Base-by-base conservation (phyloP, 2,113 vertebrate genomes). In the Phylloscopus whistleri region DNA sequence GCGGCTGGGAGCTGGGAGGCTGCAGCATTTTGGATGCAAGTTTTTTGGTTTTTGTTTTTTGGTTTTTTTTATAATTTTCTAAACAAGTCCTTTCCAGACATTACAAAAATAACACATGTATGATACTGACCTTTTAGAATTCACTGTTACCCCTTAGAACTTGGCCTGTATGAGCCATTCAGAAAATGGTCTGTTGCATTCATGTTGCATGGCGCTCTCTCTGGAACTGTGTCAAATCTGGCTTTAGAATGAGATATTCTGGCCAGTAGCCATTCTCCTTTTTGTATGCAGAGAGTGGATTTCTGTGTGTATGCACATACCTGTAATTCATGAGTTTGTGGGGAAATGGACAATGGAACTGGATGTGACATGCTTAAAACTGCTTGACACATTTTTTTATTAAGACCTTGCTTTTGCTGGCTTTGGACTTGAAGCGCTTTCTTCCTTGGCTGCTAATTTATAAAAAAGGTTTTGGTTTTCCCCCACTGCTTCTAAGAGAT, bases 321-420 rank as follows among this genome's bases (percentile, higher is more conserved):
- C 0, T 75, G 35, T 30, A 67, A 84, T 84, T 90, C 14, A 2
- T 56, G 39, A 88, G 19, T 74, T 93, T 87, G 52, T 70, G 60
- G 91, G 91, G 86, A 93, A 95, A 77, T 90, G 79, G 90, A 94
- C 82, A 92, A 16, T 94, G 93, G 67, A 97, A 70, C 51, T 90
- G 75, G 52, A 81, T 88, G 76, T 89, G 72, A 72, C 68, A 22
- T 79, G 76, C 26, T 76, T 79, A 51, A 84, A 90, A 67, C 35
- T 63, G 75, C 75, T 75, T 91, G 70, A 44, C 26, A 35, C 26
- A 17, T 78, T 49, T 70, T 77, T 35, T 92, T 92, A 41, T 53
- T 64, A 90, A 70, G 63, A 88, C 43, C 55, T 91, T 95, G 90
- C 62, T 95, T 93, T 96, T 93, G 44, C 46, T 96, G 90, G 80